phyloP scores from a whole-genome alignment of 2,888 invertebrate species.

The Philaethria dido region DNA sequence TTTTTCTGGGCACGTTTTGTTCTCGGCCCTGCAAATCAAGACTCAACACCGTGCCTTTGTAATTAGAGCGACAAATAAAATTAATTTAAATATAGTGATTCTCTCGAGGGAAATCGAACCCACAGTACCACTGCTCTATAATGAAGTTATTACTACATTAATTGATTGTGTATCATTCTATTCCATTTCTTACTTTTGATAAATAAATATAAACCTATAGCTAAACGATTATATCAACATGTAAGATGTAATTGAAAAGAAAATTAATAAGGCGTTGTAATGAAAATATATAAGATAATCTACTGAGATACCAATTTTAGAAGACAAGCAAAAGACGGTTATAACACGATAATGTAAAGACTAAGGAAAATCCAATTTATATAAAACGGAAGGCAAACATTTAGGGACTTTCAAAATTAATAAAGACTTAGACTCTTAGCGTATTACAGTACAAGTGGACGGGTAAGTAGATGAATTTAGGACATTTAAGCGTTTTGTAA shows the following conservation, averaged over 20 bases:
- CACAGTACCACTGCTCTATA: too few species aligned
- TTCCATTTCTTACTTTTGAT: too few species aligned
- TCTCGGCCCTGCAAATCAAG: too few species aligned
- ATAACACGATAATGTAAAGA: slow-evolving; percentile 25
- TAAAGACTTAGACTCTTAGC: slow-evolving; percentile 20
- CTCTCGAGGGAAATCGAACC: too few species aligned
- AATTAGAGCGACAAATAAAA: too few species aligned
- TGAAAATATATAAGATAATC: slow-evolving; percentile 21
- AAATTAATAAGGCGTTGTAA: slow-evolving; percentile 9
- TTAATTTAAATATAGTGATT: too few species aligned
- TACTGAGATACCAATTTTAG: slow-evolving; percentile 23
- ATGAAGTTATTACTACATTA: too few species aligned
- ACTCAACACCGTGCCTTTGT: too few species aligned
- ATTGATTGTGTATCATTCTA: too few species aligned
- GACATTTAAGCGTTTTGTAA: slow-evolving; percentile 6
- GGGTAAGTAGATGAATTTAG: slow-evolving; percentile 16
- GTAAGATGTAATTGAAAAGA: background rate
- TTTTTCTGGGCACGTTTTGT: too few species aligned
- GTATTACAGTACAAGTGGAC: slow-evolving; percentile 19
- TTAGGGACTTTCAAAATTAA: slow-evolving; percentile 28
- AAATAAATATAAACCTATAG: background rate
- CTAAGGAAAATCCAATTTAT: slow-evolving; percentile 29
- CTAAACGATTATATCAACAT: background rate
- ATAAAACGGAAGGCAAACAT: slow-evolving; percentile 27
- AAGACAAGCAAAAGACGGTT: slow-evolving; percentile 28